These are phyloP conservation scores for Lagria hirta DNA, from an alignment of 2,888 invertebrate genomes.

Conservation along the genomic window DNA sequence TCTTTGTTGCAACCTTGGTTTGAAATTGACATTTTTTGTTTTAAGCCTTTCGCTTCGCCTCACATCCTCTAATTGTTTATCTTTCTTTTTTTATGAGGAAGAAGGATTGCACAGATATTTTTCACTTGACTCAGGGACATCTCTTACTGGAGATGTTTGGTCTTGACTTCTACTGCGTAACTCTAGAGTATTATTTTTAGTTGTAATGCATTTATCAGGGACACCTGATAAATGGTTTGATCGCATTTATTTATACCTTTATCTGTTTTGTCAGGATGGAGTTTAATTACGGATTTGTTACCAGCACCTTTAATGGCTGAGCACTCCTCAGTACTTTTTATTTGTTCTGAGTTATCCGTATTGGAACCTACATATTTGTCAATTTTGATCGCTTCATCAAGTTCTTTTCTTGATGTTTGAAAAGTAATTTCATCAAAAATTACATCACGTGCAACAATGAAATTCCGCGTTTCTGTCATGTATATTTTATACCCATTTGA, in stretches of 20 bases:
- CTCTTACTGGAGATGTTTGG: conserved; percentile 4
- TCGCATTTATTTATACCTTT: conserved; percentile 3
- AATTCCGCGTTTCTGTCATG: neutral
- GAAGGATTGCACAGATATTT: neutral
- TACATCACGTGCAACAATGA: conserved; percentile 6
- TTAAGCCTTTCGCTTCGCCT: conserved; percentile 6
- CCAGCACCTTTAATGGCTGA: neutral
- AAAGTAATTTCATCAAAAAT: conserved; percentile 6
- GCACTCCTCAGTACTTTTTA: neutral
- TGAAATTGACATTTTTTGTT: conserved; percentile 1
- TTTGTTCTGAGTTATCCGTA: neutral
- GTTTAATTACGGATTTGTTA: neutral
- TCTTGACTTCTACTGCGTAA: too few species aligned
- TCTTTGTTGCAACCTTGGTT: conserved; percentile 4
- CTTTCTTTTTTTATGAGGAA: conserved; percentile 1
- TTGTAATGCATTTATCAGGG: conserved; percentile 8
- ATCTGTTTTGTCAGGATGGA: conserved; percentile 3
- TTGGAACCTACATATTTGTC: neutral
- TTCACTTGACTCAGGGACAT: conserved; percentile 3
- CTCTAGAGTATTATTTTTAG: too few species aligned
- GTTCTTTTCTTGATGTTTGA: conserved; percentile 2
- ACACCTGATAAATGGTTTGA: conserved; percentile 3
- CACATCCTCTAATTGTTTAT: conserved; percentile 1
- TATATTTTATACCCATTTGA: neutral
- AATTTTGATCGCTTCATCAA: conserved; percentile 2